Conservation (phyloP, 2,797 vertebrate genomes). For the Coregonus suidteri region DNA sequence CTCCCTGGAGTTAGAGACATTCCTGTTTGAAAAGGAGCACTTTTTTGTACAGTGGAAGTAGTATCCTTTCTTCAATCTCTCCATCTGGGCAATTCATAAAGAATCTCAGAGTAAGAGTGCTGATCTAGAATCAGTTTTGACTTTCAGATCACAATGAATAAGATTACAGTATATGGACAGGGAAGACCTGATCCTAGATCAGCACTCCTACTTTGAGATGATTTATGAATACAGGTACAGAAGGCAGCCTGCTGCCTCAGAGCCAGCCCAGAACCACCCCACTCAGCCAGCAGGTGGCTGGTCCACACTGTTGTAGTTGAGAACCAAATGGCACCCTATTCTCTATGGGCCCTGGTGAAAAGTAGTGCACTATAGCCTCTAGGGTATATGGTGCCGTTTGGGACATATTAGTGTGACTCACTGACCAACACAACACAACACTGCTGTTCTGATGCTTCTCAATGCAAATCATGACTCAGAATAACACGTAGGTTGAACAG, state of each 20-base stretch:
- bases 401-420: conserved; percentile 42
- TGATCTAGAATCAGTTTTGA: neutral
- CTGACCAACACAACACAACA: conserved; percentile 42
- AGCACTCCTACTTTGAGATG: no score
- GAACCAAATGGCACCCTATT: no score
- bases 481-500: conserved; percentile 7
- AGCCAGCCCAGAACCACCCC: neutral
- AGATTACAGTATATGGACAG: no score
- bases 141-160: no score
- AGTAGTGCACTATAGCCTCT: neutral
- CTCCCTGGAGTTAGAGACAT: neutral
- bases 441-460: conserved; percentile 21
- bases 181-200: no score
- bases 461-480: conserved; percentile 20
- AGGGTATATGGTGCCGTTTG: neutral
- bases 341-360: neutral
- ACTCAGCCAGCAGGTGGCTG: neutral
- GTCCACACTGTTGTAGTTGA: neutral
- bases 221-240: neutral
- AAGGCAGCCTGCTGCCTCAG: neutral
- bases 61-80: neutral
- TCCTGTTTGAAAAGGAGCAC: neutral
- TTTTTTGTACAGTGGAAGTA: neutral
- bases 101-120: neutral
- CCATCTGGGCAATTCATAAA: neutral